Evolutionary conservation across 2,888 invertebrate species (phyloP), one percentile per base, ranked within the genome.

Genomic region (Ophioninae sp.): DNA sequence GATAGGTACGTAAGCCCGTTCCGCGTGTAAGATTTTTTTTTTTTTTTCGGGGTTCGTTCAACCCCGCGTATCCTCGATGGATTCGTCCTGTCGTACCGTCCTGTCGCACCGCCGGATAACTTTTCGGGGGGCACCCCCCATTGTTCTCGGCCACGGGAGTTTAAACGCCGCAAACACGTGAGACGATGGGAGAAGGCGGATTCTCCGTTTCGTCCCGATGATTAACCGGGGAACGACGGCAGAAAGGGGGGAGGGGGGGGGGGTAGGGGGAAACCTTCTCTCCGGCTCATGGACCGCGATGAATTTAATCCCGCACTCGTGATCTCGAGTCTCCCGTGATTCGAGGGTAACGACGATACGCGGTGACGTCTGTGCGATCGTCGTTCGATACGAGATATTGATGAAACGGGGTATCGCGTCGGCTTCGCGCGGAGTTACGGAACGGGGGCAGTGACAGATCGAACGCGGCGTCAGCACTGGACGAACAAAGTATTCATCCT

Each of bases 121-220:
- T 84, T 81, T 81, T 79, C 74, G 68, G 77, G 56, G 64, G 63
- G 22, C 23, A 73, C 75, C n/a, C n/a, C n/a, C n/a, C 74, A 81
- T 84, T 78, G 81, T 74, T 74, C 80, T 22, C 78, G 74, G 81
- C 78, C 83, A 81, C 81, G 81, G 78, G 78, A 81, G 74, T 84
- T 81, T 81, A 84, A 84, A 78, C 75, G 81, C 75, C 83, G 74
- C 65, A 67, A 77, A 39, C 63, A 44, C 30, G 20, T 17, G 72
- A 17, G 72, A 59, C 56, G 51, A 41, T n/a, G n/a, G 63, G 20
- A n/a, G 71, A 17, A 51, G 68, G 68, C 37, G 58, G 56, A 68
- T 39, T 20, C 23, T 41, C 23, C 44, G 30, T 64, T 74, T 74
- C 74, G 71, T 64, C 10, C 20, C 58, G 64, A 39, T 81, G 81